Evolutionary conservation across 2,888 invertebrate genomes (phyloP).

Genomic region (Thera britannica): DNA sequence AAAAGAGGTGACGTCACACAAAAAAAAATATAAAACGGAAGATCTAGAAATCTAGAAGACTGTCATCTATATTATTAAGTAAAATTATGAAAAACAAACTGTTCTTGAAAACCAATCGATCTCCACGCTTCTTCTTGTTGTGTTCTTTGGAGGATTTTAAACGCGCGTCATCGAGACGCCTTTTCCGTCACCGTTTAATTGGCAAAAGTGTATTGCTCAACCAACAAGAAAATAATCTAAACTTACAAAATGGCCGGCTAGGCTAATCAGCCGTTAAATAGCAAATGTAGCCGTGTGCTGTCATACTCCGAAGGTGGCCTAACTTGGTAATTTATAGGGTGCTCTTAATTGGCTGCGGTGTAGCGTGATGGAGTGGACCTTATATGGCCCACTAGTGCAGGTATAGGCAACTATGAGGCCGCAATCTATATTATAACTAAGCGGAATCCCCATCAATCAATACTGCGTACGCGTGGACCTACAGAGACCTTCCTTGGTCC

Average conservation of each 20-base stretch:
- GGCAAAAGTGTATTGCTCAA: not conserved
- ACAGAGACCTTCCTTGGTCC: no score
- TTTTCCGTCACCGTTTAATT: no score
- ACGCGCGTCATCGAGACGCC: no score
- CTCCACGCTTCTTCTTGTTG: no score
- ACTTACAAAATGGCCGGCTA: conserved; percentile 1
- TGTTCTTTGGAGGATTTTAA: no score
- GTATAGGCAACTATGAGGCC: conserved; percentile 1
- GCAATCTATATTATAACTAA: not conserved
- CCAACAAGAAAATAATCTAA: not conserved
- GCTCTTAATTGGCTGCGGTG: conserved; percentile 38
- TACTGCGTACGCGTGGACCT: not conserved
- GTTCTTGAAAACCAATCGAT: no score
- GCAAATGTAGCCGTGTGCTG: conserved; percentile 12
- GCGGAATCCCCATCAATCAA: not conserved
- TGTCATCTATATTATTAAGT: no score
- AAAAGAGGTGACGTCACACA: no score
- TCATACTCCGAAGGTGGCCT: conserved; percentile 24
- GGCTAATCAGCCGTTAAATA: conserved; percentile 24
- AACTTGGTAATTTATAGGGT: conserved; percentile 32
- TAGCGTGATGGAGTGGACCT: conserved; percentile 34
- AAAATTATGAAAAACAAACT: no score
- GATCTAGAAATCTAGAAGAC: no score
- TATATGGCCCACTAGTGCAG: conserved; percentile 24
- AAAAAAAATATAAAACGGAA: no score